A percentile compares a stretch with the other conserved stretches of the same genome.
Conservation (phyloP, 2,888 invertebrate genomes). For the Drosophila gaucha region DNA sequence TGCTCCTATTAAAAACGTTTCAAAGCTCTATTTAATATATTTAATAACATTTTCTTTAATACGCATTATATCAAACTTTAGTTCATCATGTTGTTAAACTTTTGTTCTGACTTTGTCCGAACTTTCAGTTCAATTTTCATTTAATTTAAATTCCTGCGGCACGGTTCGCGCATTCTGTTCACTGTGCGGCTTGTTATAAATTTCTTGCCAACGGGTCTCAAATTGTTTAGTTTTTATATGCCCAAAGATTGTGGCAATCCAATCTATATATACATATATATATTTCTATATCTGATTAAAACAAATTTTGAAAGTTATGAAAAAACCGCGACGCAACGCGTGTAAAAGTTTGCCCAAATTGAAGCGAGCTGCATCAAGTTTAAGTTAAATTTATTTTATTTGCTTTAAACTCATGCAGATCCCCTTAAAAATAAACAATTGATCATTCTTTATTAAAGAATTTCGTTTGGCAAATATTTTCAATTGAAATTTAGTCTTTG, state of each 20-base stretch:
- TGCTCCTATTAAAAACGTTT: not conserved
- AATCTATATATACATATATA: not conserved
- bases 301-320: not conserved
- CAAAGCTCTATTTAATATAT: not conserved
- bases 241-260: conserved; percentile 30
- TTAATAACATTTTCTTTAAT: not conserved
- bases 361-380: not conserved
- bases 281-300: not conserved
- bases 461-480: no score
- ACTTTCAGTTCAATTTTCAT: conserved; percentile 39
- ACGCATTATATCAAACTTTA: not conserved
- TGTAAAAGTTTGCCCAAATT: not conserved
- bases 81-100: not conserved
- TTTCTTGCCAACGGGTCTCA: conserved; percentile 31
- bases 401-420: not conserved
- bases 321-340: not conserved
- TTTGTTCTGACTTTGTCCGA: conserved; percentile 1
- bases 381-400: not conserved
- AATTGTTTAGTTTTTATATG: conserved; percentile 46
- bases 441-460: no score
- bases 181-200: conserved; percentile 32
- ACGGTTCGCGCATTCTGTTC: conserved; percentile 18
- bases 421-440: no score
- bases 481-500: no score
- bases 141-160: conserved; percentile 66